phyloP scores from a whole-genome alignment of 2,113 vertebrate genomes.

The Anseranas semipalmata region DNA sequence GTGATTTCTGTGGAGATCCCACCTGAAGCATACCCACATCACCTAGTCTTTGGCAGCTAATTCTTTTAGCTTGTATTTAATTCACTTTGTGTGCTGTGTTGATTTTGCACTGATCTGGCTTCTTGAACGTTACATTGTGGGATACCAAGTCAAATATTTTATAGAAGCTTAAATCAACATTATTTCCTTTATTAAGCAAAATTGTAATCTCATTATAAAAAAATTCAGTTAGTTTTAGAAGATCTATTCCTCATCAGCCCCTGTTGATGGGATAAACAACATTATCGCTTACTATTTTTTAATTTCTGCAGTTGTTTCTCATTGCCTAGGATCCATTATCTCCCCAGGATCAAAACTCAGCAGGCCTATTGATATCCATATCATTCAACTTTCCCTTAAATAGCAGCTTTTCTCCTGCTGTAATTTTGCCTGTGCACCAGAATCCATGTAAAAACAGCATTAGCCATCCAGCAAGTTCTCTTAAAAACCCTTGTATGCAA shows the following conservation, averaged over 20 bases:
- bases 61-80: not conserved
- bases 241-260: not conserved
- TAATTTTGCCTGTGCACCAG: not conserved
- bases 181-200: slow-evolving; percentile 35
- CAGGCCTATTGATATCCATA: not conserved
- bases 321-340: not conserved
- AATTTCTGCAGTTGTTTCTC: not conserved
- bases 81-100: slow-evolving; percentile 18
- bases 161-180: slow-evolving; percentile 31
- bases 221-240: not conserved
- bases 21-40: not conserved
- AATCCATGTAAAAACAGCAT: not conserved
- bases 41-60: not conserved
- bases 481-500: not conserved
- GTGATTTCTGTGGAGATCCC: not conserved
- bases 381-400: not conserved
- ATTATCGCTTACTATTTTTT: slow-evolving; percentile 1
- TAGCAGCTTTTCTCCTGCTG: not conserved
- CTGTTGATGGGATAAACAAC: not conserved
- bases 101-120: slow-evolving; percentile 3
- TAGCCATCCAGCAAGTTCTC: not conserved
- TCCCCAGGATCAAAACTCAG: not conserved
- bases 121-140: not conserved
- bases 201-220: not conserved
- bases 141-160: slow-evolving; percentile 47